These are phyloP conservation scores for Erpetoichthys calabaricus DNA, from an alignment of 2,797 vertebrate genomes.

Conservation along the genomic window DNA sequence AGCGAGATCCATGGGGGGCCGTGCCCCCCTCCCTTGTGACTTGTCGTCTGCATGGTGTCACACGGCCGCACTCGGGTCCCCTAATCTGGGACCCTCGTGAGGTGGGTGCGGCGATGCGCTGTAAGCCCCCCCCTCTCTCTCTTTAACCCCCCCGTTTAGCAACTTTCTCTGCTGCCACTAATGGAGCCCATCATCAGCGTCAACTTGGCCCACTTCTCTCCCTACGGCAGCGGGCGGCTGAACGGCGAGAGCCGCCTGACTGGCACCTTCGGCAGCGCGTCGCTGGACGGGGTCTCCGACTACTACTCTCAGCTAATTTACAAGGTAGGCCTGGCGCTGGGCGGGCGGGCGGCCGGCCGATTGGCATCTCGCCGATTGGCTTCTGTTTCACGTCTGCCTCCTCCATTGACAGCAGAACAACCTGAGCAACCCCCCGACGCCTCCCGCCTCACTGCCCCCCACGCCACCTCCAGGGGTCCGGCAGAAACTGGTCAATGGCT, in stretches of 20 bases:
- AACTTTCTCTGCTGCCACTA: slow-evolving; percentile 87
- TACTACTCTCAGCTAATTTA: slow-evolving; percentile 96
- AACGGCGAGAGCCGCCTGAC: slow-evolving; percentile 82
- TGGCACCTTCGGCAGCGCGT: slow-evolving; percentile 89
- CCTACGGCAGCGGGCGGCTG: slow-evolving; percentile 83
- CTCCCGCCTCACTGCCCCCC: slow-evolving; percentile 90
- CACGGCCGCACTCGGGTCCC: background rate
- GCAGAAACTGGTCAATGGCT: slow-evolving; percentile 95
- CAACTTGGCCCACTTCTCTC: slow-evolving; percentile 94
- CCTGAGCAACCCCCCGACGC: slow-evolving; percentile 96
- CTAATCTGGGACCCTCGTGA: no score
- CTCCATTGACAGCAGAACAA: slow-evolving; percentile 75
- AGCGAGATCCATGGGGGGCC: no score
- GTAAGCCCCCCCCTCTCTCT: background rate
- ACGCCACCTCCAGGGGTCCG: slow-evolving; percentile 90
- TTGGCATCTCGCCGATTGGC: no score
- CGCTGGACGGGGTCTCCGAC: slow-evolving; percentile 89
- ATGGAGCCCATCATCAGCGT: slow-evolving; percentile 94
- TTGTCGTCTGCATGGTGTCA: no score
- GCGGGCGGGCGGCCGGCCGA: no score
- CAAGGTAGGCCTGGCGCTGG: slow-evolving; percentile 56
- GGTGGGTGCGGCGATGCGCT: no score
- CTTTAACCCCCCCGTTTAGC: slow-evolving; percentile 41
- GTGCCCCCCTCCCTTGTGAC: no score
- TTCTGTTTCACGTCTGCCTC: no score